Evolutionary conservation across 2,888 invertebrate species (phyloP), one percentile per base, ranked within the genome.

Genomic region (Miltochrista miniata): DNA sequence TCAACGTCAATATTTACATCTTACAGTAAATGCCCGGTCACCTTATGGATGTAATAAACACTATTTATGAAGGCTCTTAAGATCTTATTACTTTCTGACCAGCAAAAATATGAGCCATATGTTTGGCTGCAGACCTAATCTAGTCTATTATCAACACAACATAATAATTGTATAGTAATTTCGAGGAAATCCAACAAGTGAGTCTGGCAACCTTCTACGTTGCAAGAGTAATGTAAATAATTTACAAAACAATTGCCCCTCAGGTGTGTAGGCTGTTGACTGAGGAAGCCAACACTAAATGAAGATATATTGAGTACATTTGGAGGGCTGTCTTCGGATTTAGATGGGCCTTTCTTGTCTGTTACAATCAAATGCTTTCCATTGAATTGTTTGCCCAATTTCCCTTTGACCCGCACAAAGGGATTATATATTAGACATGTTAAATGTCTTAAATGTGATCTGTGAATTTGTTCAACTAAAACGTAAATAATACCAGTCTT

Each of bases 161-260:
- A 2, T 10, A 3, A 2, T 10, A 3, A 2, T 11, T 12, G 2
- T 11, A 33, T 1, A 15, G 8, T 8, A 34, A 18, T n/a, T 43
- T 33, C 29, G 13, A 18, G 11, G 7, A 11, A 29, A 13, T 1
- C 10, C 9, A 13, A 29, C 8, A 36, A 30, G 1, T 37, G 9
- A 10, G 12, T 13, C 24, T 35, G 30, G 30, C 36, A 45, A 8
- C 14, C 24, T 29, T 29, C 2, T 57, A 44, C 47, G 57, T 51
- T 59, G 48, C 59, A 65, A 57, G 70, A 72, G 55, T 58, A 63
- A 72, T 72, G 73, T 69, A 66, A 74, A 74, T 76, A 72, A 74
- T 73, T 72, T 68, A 64, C 59, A 59, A 62, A 73, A 72, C 73
- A 76, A 76, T 72, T 56, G 61, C 62, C 68, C 59, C 59, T 64